These are phyloP conservation scores for Nematopogon swammerdamellus DNA, from an alignment of 2,888 invertebrate genomes.

Conservation along the genomic window DNA sequence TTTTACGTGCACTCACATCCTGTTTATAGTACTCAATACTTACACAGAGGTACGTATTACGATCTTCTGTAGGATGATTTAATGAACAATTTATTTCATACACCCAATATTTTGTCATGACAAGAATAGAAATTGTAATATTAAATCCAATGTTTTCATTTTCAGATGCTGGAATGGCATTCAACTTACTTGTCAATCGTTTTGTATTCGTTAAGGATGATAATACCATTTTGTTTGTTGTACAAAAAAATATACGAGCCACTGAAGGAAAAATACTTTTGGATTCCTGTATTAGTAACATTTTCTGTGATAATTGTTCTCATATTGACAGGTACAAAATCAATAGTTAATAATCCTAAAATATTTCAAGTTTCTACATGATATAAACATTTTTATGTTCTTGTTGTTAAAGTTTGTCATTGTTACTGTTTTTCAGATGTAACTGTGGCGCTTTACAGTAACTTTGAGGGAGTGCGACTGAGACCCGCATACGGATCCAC, in stretches of 20 bases:
- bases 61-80: no score
- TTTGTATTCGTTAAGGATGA: constrained; percentile 38
- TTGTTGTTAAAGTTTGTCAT: no score
- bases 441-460: constrained; percentile 59
- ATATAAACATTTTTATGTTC: no score
- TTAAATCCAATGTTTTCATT: constrained; percentile 7
- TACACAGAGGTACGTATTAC: constrained; percentile 31
- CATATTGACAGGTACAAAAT: constrained; percentile 46
- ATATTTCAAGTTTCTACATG: no score
- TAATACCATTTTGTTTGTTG: constrained; percentile 29
- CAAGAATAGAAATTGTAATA: no score
- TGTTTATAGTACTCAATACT: constrained; percentile 52
- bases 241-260: constrained; percentile 37
- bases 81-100: background rate
- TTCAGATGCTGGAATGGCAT: constrained; percentile 35
- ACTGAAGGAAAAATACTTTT: constrained; percentile 33
- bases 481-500: constrained; percentile 71
- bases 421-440: constrained; percentile 62
- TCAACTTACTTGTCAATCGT: constrained; percentile 37
- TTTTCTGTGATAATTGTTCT: constrained; percentile 46
- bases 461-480: constrained; percentile 43
- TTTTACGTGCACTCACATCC: constrained; percentile 61
- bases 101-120: no score
- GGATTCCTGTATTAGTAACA: constrained; percentile 38
- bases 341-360: background rate